Evolutionary conservation across 2,888 invertebrate species (phyloP).

Genomic region (Andrena dorsata): DNA sequence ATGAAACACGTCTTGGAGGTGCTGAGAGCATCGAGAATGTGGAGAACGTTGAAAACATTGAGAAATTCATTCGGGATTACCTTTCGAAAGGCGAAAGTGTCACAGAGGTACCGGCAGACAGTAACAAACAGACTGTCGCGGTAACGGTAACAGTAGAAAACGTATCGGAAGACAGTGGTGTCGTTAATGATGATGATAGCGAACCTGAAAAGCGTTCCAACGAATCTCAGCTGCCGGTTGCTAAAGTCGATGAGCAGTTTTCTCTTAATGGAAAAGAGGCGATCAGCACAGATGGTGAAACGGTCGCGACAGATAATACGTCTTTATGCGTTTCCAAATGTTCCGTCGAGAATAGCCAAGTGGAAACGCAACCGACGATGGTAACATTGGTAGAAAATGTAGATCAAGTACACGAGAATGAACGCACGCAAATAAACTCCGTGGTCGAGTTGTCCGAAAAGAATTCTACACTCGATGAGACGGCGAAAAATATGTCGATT

Average conservation of each 20-base stretch:
- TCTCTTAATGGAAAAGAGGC: neutral
- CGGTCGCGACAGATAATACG: neutral
- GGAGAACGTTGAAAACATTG: conserved; percentile 46
- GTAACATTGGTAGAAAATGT: neutral
- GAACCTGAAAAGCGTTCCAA: neutral
- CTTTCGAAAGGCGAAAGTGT: neutral
- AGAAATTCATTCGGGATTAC: conserved; percentile 37
- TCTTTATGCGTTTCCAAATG: neutral
- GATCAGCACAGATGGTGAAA: neutral
- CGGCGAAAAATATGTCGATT: neutral
- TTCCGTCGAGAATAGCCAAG: neutral
- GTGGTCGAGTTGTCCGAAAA: neutral
- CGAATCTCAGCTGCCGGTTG: neutral
- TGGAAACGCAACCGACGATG: neutral
- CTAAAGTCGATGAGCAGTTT: neutral
- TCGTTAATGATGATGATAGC: neutral
- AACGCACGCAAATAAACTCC: neutral
- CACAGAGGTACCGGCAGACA: neutral
- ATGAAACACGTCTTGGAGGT: neutral
- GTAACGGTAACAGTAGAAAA: too few species aligned
- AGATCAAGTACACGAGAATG: neutral
- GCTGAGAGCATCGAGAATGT: neutral
- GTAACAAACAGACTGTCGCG: too few species aligned
- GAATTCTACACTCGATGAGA: neutral
- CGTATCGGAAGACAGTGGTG: neutral